phyloP scores from a whole-genome alignment of 2,888 invertebrate species.

The Dorcus parallelipipedus region DNA sequence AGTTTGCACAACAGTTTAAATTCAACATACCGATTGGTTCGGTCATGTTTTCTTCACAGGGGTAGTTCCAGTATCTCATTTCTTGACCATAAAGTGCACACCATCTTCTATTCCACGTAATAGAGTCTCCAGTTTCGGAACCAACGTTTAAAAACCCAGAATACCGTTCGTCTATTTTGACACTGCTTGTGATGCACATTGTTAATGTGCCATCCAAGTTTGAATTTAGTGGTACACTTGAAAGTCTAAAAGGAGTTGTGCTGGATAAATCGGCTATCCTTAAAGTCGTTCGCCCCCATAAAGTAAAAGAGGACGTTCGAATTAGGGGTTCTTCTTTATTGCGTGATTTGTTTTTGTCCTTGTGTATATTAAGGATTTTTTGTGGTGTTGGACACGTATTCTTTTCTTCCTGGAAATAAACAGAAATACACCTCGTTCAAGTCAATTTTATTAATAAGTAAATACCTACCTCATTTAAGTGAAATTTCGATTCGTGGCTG shows the following conservation, averaged over 20 bases:
- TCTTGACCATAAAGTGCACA: constrained; percentile 48
- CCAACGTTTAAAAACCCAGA: constrained; percentile 53
- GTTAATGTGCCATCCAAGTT: constrained; percentile 33
- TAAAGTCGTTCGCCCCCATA: constrained; percentile 33
- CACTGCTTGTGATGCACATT: constrained; percentile 33
- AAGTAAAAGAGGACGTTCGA: constrained; percentile 32
- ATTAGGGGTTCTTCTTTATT: constrained; percentile 21
- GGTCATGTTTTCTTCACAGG: constrained; percentile 42
- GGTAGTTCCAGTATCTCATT: constrained; percentile 52
- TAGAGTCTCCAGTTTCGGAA: constrained; percentile 41
- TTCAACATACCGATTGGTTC: constrained; percentile 44
- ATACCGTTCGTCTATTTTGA: constrained; percentile 36
- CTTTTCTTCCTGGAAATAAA: constrained; percentile 22
- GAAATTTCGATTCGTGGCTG: constrained; percentile 42
- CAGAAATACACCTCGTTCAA: neutral
- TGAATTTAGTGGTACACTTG: constrained; percentile 28
- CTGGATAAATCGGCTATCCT: constrained; percentile 35
- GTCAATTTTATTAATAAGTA: neutral
- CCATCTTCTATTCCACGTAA: constrained; percentile 54
- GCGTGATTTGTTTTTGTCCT: constrained; percentile 16
- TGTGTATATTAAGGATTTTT: constrained; percentile 24
- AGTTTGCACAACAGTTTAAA: constrained; percentile 42
- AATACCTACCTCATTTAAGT: constrained; percentile 30
- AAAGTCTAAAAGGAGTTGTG: constrained; percentile 33
- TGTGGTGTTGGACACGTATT: constrained; percentile 36